Base-by-base conservation (phyloP, 2,797 vertebrate genomes). In the Chelon auratus region DNA sequence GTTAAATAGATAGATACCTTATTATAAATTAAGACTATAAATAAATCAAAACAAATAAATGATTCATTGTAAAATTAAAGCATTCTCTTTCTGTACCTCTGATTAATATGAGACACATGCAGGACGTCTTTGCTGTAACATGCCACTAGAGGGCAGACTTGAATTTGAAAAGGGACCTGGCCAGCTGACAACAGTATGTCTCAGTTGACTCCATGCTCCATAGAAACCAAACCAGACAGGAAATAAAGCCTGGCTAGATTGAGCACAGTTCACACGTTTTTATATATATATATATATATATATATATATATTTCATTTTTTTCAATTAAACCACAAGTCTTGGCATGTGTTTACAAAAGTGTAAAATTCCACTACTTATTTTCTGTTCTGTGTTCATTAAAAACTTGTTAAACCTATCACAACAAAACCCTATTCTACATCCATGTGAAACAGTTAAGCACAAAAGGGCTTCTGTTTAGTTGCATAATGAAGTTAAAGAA, bases 91-190 rank as follows among this genome's bases (percentile, higher is more conserved):
- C 37, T 37, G 43, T 3, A 11, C 18, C 30, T 26, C 40, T n/a
- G 50, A 50, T 20, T 45, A 33, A 20, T 37, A 2, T 3, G 2
- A 33, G 30, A 33, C 30, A 33, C 30, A 11, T 40, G 9, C 5
- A 24, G 40, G 15, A 52, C 45, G n/a, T 70, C 43, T 58, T 39
- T 72, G 15, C 60, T 33, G 20, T 55, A 37, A 74, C 5, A 0
- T 43, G 43, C 92, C 94, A 94, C 93, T 91, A 95, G 94, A 93
- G 95, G 94, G 93, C 94, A 93, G 86, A 82, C 86, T 94, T 94
- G 93, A 82, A 88, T 90, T 77, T 90, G 39, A 71, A 92, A 94
- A 88, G 37, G 43, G 40, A 43, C 22, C 72, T 65, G 63, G 50
- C 48, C 9, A 2, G 10, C n/a, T 71, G 42, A 68, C 68, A 81